Evolutionary conservation across 2,888 invertebrate species (phyloP).

Genomic region (Pteria penguin): DNA sequence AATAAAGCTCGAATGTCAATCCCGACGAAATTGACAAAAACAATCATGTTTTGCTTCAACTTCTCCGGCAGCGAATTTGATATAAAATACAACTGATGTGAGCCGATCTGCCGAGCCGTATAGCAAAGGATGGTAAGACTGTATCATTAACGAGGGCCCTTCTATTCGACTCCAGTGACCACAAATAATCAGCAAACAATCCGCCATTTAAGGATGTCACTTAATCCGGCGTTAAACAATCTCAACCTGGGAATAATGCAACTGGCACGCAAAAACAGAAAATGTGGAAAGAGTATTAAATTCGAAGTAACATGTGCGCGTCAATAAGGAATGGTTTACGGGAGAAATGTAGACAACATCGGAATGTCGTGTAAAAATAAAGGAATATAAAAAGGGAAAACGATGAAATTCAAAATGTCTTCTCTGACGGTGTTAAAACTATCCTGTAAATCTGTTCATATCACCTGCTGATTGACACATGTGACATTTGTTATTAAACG

Average conservation of each 20-base stretch:
- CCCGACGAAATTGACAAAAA: background rate
- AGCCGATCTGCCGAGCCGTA: background rate
- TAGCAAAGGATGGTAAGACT: background rate
- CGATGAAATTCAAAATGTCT: too few species aligned
- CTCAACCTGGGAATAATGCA: background rate
- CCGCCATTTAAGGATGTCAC: background rate
- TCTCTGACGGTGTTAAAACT: too few species aligned
- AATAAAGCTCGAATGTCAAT: background rate
- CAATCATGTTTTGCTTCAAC: background rate
- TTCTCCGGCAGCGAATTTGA: background rate
- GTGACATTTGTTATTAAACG: too few species aligned
- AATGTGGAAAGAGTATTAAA: too few species aligned
- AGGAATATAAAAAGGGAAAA: too few species aligned
- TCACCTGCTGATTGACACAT: too few species aligned
- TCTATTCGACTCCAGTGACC: slow-evolving; percentile 1
- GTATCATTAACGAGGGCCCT: background rate
- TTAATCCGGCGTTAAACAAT: background rate
- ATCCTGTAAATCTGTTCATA: too few species aligned
- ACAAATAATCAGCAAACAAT: slow-evolving; percentile 8
- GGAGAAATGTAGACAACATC: too few species aligned
- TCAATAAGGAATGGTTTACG: too few species aligned
- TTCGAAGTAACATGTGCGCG: too few species aligned
- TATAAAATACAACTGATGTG: background rate
- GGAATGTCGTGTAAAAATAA: too few species aligned
- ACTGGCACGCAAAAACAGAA: background rate